Base-by-base conservation (phyloP, 2,113 vertebrate species). In the Rhodinocichla rosea region DNA sequence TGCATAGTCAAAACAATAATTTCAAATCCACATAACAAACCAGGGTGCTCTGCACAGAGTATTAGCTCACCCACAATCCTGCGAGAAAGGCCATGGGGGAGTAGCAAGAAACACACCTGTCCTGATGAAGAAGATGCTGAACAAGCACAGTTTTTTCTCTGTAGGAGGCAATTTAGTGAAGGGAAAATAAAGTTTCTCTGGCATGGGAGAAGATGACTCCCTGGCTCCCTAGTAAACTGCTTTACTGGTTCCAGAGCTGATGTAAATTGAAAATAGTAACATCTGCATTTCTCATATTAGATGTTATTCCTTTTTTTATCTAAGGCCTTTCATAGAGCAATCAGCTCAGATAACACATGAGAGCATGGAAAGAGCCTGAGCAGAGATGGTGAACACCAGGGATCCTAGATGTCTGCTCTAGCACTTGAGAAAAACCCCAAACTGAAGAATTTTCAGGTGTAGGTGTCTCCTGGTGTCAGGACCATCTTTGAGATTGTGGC, bases 351-450 rank as follows among this genome's bases (percentile, higher is more conserved):
- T 33, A 79, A 39, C 18, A 67, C 21, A 30, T 9, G 13, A 28
- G 10, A 77, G 14, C 33, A 37, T 13, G 15, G 42, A 33, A 91
- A 68, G 30, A 24, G 49, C 19, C 33, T 1, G 3, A 32, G 22
- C 1, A 0, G 56, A 68, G 21, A 84, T 9, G 4, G 12, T 49
- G 19, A 55, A 59, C 6, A 7, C 47, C 30, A 26, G 6, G 9
- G 11, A 69, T 13, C 8, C 6, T 1, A 2, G 10, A 71, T 78
- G 5, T 78, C 27, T 62, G 4, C 18, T 70, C 33, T 30, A 53
- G 30, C 21, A 50, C 22, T 39, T 64, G 15, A 65, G 6, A 81
- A 50, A 74, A 53, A 9, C 4, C 32, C 27, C 37, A 56, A 35
- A 79, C 16, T 20, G 23, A 71, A 71, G 10, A 64, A 21, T 44